Percentiles rank a stretch among this genome's conserved stretches.
Evolutionary conservation across 2,113 vertebrate genomes (phyloP).

Genomic region (Fulica atra): DNA sequence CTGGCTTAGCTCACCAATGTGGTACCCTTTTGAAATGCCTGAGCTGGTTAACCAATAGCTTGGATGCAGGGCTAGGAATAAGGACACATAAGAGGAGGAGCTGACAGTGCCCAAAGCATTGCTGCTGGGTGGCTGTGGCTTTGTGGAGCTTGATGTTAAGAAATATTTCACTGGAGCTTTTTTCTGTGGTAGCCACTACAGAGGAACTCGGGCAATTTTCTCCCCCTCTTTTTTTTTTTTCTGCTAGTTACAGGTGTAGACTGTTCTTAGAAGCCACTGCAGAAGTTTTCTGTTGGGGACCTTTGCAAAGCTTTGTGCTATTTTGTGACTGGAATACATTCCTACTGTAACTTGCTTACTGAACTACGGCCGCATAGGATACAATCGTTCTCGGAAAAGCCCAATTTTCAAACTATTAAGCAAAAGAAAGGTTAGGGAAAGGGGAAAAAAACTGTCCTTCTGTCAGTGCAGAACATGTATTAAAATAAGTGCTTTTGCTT

Average conservation of each 20-base stretch:
- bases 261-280: neutral
- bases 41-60: neutral
- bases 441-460: neutral
- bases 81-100: neutral
- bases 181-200: neutral
- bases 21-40: neutral
- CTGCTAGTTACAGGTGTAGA: neutral
- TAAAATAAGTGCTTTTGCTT: neutral
- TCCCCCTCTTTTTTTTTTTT: neutral
- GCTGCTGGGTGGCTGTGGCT: neutral
- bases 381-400: neutral
- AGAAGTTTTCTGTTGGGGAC: neutral
- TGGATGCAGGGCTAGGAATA: neutral
- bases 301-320: neutral
- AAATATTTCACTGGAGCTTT: neutral
- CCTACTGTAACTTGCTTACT: neutral
- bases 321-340: neutral
- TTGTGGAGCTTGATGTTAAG: neutral
- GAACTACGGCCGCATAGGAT: fast-evolving
- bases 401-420: neutral
- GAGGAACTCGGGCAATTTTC: neutral
- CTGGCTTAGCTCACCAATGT: neutral
- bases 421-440: neutral
- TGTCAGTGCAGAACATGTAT: neutral
- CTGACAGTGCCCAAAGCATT: neutral